phyloP scores from a whole-genome alignment of 2,797 vertebrate genomes.

The Meda fulgida region DNA sequence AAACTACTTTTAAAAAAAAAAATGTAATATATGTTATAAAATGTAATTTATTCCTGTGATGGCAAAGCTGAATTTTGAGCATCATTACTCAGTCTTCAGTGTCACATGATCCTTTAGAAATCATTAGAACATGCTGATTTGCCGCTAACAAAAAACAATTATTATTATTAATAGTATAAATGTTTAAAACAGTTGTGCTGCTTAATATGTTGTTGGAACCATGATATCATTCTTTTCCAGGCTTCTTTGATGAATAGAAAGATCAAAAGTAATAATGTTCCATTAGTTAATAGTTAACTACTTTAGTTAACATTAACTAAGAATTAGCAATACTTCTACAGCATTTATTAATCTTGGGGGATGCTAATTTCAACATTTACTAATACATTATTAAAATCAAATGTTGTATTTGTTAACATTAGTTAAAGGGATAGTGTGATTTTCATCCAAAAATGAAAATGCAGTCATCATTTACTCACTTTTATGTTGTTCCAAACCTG shows the following conservation, averaged over 20 bases:
- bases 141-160: not conserved
- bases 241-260: not conserved
- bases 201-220: not conserved
- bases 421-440: too few species aligned
- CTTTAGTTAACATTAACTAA: too few species aligned
- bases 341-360: too few species aligned
- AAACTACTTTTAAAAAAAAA: not conserved
- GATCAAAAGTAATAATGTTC: not conserved
- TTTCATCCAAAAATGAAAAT: too few species aligned
- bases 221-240: not conserved
- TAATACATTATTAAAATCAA: too few species aligned
- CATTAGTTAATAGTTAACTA: too few species aligned
- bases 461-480: too few species aligned
- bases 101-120: not conserved
- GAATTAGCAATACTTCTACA: too few species aligned
- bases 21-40: not conserved
- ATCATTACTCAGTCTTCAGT: not conserved
- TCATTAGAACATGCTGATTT: not conserved
- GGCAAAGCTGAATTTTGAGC: not conserved
- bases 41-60: not conserved
- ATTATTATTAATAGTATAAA: too few species aligned
- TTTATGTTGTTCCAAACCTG: too few species aligned
- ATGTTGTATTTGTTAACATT: too few species aligned
- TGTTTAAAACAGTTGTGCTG: not conserved
- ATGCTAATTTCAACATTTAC: too few species aligned